These are phyloP conservation scores for Hippolais icterina DNA, from an alignment of 2,113 vertebrate genomes.

Conservation along the genomic window DNA sequence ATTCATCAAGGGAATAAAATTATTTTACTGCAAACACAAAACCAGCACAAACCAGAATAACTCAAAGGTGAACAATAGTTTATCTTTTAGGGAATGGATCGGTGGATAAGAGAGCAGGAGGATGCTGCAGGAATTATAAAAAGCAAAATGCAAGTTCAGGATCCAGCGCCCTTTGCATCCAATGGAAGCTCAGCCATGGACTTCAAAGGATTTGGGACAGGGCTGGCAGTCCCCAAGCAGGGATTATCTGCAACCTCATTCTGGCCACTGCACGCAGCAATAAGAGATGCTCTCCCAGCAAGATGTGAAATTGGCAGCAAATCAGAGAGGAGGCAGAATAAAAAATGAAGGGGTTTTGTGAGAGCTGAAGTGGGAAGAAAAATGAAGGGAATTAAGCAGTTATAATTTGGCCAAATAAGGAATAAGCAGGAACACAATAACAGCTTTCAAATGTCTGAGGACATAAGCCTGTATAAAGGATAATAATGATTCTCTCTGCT, in stretches of 20 bases:
- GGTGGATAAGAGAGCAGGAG: background rate
- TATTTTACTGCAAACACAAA: background rate
- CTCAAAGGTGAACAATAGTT: accelerated
- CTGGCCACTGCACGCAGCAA: background rate
- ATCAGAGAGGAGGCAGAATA: background rate
- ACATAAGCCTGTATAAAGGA: background rate
- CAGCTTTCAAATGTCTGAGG: background rate
- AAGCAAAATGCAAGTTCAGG: background rate
- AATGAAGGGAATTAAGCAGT: background rate
- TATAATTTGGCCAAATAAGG: background rate
- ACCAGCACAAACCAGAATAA: background rate
- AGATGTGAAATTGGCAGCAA: background rate
- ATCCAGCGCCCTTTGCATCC: background rate
- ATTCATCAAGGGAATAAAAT: background rate
- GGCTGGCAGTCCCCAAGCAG: background rate
- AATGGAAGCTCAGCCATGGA: background rate
- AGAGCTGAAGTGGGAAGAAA: background rate
- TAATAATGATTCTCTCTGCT: background rate
- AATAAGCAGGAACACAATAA: background rate
- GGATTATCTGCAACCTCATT: background rate
- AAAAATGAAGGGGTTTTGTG: background rate
- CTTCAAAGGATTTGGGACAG: background rate
- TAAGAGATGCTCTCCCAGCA: background rate
- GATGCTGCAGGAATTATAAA: background rate
- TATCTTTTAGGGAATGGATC: background rate